A percentile compares a stretch with the other conserved stretches of the same genome.
phyloP scores from a whole-genome alignment of 2,888 invertebrate genomes.

The Eupithecia abbreviata region DNA sequence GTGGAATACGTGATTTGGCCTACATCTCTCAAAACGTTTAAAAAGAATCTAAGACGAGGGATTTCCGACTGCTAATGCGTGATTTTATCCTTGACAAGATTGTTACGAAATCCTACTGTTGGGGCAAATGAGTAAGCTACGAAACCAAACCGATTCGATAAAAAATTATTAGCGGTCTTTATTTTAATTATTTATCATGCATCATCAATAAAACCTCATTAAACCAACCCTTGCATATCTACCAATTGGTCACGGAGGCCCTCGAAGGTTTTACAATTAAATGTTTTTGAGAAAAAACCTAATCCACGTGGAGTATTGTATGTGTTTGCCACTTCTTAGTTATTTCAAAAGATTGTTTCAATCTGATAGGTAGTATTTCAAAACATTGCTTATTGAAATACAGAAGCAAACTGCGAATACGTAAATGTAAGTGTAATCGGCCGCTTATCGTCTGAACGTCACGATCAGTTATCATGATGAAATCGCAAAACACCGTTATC shows the following conservation, averaged over 20 bases:
- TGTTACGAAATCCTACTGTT: background rate
- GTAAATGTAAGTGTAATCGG: constrained; percentile 61
- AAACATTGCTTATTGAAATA: constrained; percentile 32
- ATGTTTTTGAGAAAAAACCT: background rate
- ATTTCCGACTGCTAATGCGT: background rate
- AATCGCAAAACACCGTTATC: constrained; percentile 55
- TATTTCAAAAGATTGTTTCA: constrained; percentile 16
- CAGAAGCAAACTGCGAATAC: constrained; percentile 32
- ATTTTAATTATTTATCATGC: background rate
- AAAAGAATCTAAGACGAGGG: background rate
- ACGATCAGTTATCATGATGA: constrained; percentile 63
- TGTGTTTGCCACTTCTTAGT: constrained; percentile 10
- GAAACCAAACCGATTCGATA: background rate
- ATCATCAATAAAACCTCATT: background rate
- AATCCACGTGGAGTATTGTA: background rate
- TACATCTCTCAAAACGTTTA: constrained; percentile 13
- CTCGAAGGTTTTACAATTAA: background rate
- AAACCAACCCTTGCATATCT: background rate
- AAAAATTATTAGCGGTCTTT: background rate
- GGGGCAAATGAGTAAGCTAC: background rate
- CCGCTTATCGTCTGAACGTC: constrained; percentile 65
- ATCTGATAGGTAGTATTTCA: constrained; percentile 21
- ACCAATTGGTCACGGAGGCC: background rate
- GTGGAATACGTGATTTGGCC: constrained; percentile 23
- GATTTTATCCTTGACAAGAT: constrained; percentile 11